Evolutionary conservation across 2,888 invertebrate genomes (phyloP).

Genomic region (Trypoxylon attenuatum): DNA sequence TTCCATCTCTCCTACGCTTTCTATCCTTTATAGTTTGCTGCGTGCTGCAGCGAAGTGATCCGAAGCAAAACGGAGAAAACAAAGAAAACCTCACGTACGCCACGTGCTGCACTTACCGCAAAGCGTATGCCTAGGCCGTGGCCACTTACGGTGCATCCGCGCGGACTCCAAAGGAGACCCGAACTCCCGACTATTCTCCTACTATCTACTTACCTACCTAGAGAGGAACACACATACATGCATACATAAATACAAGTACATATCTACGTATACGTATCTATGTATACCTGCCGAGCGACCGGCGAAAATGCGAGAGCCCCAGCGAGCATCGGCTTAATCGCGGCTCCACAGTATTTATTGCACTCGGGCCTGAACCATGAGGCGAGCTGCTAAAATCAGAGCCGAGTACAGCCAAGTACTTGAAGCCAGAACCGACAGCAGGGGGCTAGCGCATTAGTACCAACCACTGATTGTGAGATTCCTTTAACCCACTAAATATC

Average conservation of each 20-base stretch:
- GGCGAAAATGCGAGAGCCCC: background rate
- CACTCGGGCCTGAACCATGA: background rate
- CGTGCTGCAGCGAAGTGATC: slow-evolving; percentile 57
- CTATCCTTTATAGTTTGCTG: too few relatives aligned
- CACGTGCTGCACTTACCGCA: slow-evolving; percentile 47
- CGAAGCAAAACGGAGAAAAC: slow-evolving; percentile 47
- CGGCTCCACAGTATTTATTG: background rate
- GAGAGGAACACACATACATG: background rate
- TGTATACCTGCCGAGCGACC: background rate
- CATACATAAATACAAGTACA: background rate
- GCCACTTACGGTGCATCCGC: slow-evolving; percentile 14
- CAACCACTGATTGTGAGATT: too few relatives aligned
- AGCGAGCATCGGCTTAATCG: background rate
- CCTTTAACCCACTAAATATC: too few relatives aligned
- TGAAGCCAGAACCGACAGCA: too few relatives aligned
- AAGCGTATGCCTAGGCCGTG: slow-evolving; percentile 20
- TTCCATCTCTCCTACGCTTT: slow-evolving; percentile 29
- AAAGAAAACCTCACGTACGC: slow-evolving; percentile 41
- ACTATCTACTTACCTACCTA: too few relatives aligned
- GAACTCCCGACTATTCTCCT: too few relatives aligned
- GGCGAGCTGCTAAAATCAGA: background rate
- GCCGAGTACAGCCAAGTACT: too few relatives aligned
- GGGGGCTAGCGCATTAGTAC: too few relatives aligned
- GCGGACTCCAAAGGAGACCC: too few relatives aligned
- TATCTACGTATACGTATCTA: background rate